Base-by-base conservation (phyloP, 1,140 invertebrate genomes). In the Bombus cullumanus region DNA sequence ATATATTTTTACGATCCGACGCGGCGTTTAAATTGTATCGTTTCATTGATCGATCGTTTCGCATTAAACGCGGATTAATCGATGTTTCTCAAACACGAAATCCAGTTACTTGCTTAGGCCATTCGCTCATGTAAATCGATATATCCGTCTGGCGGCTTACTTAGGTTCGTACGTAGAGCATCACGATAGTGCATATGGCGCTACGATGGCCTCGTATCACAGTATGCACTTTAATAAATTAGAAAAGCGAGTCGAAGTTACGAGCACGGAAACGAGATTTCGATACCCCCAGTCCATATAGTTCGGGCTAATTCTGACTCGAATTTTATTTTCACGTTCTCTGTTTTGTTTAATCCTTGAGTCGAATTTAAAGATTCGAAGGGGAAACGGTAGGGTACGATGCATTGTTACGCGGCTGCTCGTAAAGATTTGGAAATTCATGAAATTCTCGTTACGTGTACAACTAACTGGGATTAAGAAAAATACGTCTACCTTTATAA, bases 101-200 rank as follows among this genome's bases (percentile, higher is more conserved):
- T 83, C 28, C 41, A 37, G 15, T 75, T 66, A 2, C 28, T 62
- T 1, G 41, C 10, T 10, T 34, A n/a, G 13, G 59, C 69, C 31
- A 37, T 75, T 47, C 81, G 57, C 25, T 66, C 34, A 0, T 18
- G 72, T 39, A 53, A 76, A 83, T 83, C 81, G 34, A 83, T 83
- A 83, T 68, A 43, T n/a, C 66, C 72, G 81, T 75, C 81, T 66
- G 72, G 43, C 62, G 59, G 47, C 62, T 83, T 74, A 31, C 71
- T 81, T 81, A 39, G 12, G 39, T 34, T 73, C 71, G 1, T 53
- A 68, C 57, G 59, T 64, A 41, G n/a, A 22, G 66, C 66, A 43
- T 66, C 64, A 1, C 15, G 41, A 76, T n/a, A 10, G 39, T 6
- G 72, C 41, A 66, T 53, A 53, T 0, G 28, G 59, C 25, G 59